Base-by-base conservation (phyloP, 2,113 vertebrate genomes). In the Baryphthengus martii region DNA sequence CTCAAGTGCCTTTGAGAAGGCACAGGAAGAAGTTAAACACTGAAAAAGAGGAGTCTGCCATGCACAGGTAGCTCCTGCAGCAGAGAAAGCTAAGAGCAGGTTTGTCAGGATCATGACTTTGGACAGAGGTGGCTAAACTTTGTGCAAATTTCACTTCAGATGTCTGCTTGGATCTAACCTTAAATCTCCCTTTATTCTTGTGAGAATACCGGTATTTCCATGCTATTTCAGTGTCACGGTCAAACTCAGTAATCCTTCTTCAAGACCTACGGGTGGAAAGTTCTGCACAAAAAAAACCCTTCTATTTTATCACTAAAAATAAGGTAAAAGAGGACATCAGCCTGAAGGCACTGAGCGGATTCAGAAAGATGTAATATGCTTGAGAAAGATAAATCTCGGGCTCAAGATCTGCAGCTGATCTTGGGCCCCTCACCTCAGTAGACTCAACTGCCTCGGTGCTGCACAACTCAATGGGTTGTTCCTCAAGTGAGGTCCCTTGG, bases 101-200 rank as follows among this genome's bases (percentile, higher is more conserved):
- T 83, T 90, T 94, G 80, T 74, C 79, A 89, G 76, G 83, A 62
- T 71, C 19, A 11, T 31, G 28, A 67, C 53, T 84, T 81, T 58
- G 55, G 68, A 76, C 5, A 10, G 37, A 77, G 15, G 39, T 81
- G 61, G 42, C 76, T 84, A 55, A 49, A 87, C 62, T 74, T 56
- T 62, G 50, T 53, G 44, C 56, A 61, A 28, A 65, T 93, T 63
- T 78, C 44, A 39, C 23, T 70, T 77, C 40, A 87, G 52, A 45
- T 1, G 3, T 83, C 56, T 63, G 44, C 37, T 78, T 75, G 58
- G 35, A 44, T 76, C 44, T 50, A 68, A 44, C 44, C 26, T 59
- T 82, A 68, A 39, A 63, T 35, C 37, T 56, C n/a, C 23, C 28
- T 85, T 68, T 73, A 49, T 58, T 50, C 9, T 66, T 76, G 62